Conservation (phyloP, 2,888 invertebrate genomes). For the Sicus ferrugineus region DNA sequence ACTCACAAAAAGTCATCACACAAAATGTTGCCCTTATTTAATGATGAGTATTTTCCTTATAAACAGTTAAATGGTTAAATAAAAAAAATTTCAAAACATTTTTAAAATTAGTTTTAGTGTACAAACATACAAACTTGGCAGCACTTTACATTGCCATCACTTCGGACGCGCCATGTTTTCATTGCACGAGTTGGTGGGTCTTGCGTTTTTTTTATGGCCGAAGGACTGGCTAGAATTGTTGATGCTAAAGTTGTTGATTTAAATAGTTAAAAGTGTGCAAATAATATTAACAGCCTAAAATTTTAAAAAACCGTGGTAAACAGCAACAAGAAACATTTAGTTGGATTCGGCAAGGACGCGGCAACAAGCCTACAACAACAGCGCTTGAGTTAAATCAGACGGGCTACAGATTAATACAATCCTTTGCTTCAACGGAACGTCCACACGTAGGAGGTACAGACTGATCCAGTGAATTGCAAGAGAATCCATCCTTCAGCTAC, state of each 20-base stretch:
- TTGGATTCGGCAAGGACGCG: not conserved
- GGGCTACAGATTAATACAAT: not conserved
- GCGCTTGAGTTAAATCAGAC: not conserved
- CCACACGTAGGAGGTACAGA: conserved; percentile 33
- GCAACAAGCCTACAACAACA: not conserved
- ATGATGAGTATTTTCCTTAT: too few relatives aligned
- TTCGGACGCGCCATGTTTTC: conserved; percentile 27
- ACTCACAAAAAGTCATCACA: too few relatives aligned
- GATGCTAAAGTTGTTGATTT: too few relatives aligned
- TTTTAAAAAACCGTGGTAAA: not conserved
- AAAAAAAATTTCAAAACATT: too few relatives aligned
- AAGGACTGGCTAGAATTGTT: too few relatives aligned
- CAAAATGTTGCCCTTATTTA: too few relatives aligned
- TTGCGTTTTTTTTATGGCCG: too few relatives aligned
- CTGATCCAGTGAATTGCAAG: too few relatives aligned
- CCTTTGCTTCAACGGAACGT: conserved; percentile 32
- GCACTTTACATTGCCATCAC: not conserved
- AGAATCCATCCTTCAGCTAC: not conserved
- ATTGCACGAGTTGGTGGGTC: conserved; percentile 23
- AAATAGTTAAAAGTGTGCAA: too few relatives aligned
- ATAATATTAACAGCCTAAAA: not conserved
- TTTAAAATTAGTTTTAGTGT: not conserved
- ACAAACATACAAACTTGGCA: not conserved
- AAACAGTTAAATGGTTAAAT: too few relatives aligned
- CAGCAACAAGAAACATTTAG: not conserved